Base-by-base conservation (phyloP, 2,888 invertebrate genomes). In the Hyalella azteca region DNA sequence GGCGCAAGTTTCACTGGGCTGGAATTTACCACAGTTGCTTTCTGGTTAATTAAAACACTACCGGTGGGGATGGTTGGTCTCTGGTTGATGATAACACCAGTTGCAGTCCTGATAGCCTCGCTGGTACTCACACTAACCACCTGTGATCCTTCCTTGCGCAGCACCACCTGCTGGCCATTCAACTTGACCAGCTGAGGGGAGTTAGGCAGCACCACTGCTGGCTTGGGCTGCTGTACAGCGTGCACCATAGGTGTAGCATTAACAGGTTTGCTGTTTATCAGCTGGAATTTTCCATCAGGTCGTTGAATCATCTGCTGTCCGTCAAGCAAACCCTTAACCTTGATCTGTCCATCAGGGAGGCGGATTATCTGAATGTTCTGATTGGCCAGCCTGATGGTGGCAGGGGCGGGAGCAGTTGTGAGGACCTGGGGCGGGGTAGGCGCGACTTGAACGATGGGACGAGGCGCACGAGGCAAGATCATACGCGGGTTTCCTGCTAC, bases 231-330 rank as follows among this genome's bases (percentile, higher is more conserved):
- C 26, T 78, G 45, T 32, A 45, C 45, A 11, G 60, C 77, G 36
- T 54, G 75, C 32, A 66, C 39, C 36, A 80, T 66, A 26, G 75
- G 39, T 26, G 77, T 41, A 19, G 78, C 79, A 11, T 73, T 60
- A 39, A 80, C 54, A 19, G 81, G 66, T n/a, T 81, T 92, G 9
- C 91, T 90, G 13, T 92, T 93, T 48, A 94, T 90, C 26, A 97
- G 93, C 87, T 97, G 96, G 36, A 97, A 89, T 87, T 95, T 95
- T 0, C 97, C 97, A 88, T 97, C 97, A 0, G 96, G 93, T 91
- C 96, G 93, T 87, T 96, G 95, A 60, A 97, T 93, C 79, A 97
- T 89, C 87, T 97, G 96, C 87, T 97, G 97, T 80, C 96, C 97
- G 73, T 96, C 94, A 88, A 95, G 91, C 11, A 97, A 90, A 0